phyloP scores from a whole-genome alignment of 1,140 invertebrate genomes.

The Cepaea nemoralis region DNA sequence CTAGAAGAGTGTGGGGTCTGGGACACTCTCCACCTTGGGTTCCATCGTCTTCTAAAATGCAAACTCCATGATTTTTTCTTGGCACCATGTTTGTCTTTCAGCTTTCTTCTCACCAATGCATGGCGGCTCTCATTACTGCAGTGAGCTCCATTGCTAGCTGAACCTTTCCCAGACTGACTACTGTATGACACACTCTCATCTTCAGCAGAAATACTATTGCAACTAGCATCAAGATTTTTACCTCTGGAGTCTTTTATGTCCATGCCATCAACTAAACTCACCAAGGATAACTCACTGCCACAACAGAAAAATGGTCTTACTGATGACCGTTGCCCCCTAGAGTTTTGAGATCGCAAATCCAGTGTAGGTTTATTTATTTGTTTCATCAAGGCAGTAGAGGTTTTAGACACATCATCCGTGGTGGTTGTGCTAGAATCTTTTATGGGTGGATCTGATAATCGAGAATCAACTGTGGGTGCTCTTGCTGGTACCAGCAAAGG shows the following conservation, averaged over 20 bases:
- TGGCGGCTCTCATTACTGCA: conserved; percentile 15
- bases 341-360: conserved; percentile 29
- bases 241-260: conserved; percentile 34
- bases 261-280: conserved; percentile 53
- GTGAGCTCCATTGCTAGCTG: not conserved
- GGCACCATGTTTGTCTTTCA: conserved; percentile 43
- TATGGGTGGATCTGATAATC: not conserved
- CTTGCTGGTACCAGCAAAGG: not conserved
- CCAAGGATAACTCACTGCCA: conserved; percentile 66
- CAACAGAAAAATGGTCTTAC: conserved; percentile 68
- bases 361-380: not conserved
- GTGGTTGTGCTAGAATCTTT: not conserved
- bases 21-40: conserved; percentile 29
- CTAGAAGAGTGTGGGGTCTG: not conserved
- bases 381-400: not conserved
- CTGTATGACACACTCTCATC: not conserved
- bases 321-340: conserved; percentile 57
- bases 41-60: conserved; percentile 54
- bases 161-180: not conserved
- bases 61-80: conserved; percentile 64
- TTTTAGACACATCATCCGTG: not conserved
- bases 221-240: not conserved
- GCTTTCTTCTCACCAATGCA: conserved; percentile 38
- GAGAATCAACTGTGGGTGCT: not conserved
- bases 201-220: conserved; percentile 22